Evolutionary conservation across 2,797 vertebrate genomes (phyloP).

Genomic region (Cichlasoma orientale): DNA sequence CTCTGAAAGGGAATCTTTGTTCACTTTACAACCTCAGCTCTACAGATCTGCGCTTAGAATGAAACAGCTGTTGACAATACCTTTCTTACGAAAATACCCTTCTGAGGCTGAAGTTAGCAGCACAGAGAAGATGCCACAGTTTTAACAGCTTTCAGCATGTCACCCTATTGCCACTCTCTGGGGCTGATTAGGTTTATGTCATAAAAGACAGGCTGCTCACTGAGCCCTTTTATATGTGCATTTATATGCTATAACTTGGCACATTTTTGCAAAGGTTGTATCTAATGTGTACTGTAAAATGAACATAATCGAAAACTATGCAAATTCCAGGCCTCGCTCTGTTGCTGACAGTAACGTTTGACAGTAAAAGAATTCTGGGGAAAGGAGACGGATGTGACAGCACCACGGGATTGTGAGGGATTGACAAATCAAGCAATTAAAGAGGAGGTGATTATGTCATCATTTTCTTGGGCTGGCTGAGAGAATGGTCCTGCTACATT

Average conservation of each 20-base stretch:
- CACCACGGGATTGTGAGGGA: slow-evolving; percentile 49
- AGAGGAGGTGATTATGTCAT: slow-evolving; percentile 82
- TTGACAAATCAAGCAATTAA: slow-evolving; percentile 82
- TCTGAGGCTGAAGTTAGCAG: slow-evolving; percentile 5
- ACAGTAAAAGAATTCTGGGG: slow-evolving; percentile 42
- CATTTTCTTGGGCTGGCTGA: slow-evolving; percentile 69
- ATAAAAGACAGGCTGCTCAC: slow-evolving; percentile 29
- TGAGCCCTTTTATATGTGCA: slow-evolving; percentile 38
- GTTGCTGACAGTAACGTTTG: slow-evolving; percentile 44
- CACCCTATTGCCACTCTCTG: slow-evolving; percentile 6
- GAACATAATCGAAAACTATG: slow-evolving; percentile 52
- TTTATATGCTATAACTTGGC: slow-evolving; percentile 36
- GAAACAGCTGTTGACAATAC: slow-evolving; percentile 10
- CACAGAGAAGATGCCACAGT: neutral
- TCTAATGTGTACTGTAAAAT: slow-evolving; percentile 36
- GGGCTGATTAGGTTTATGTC: slow-evolving; percentile 40
- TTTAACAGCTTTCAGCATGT: slow-evolving; percentile 23
- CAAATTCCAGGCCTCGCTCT: slow-evolving; percentile 45
- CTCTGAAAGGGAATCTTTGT: slow-evolving; percentile 27
- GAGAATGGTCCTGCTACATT: slow-evolving; percentile 76
- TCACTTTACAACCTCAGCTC: slow-evolving; percentile 29
- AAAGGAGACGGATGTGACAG: slow-evolving; percentile 30
- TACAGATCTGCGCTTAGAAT: slow-evolving; percentile 12
- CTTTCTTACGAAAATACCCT: slow-evolving; percentile 1
- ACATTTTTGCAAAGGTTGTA: slow-evolving; percentile 38